A percentile compares a stretch with the other conserved stretches of the same genome.
Conservation (phyloP, 2,888 invertebrate species). For the Watsonalla cultraria region DNA sequence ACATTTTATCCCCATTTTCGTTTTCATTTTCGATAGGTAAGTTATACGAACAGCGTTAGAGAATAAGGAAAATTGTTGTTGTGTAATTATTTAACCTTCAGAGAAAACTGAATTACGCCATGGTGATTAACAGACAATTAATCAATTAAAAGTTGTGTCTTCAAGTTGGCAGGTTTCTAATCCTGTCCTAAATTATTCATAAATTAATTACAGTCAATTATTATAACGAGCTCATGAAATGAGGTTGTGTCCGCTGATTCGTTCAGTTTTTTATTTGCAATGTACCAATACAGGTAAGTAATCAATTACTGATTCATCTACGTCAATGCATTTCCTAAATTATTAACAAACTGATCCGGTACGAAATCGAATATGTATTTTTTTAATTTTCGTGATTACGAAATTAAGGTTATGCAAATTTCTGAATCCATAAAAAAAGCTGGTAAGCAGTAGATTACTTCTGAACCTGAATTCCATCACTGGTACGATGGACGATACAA, state of each 20-base stretch:
- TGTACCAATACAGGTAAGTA: too few relatives aligned
- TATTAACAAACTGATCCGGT: too few relatives aligned
- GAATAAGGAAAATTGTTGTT: not conserved
- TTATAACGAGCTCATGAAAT: not conserved
- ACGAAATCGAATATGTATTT: too few relatives aligned
- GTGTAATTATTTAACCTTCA: not conserved
- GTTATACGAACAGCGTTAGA: not conserved
- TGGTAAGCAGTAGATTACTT: too few relatives aligned
- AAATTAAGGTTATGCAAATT: too few relatives aligned
- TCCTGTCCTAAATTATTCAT: not conserved
- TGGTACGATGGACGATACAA: too few relatives aligned
- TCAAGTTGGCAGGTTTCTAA: not conserved
- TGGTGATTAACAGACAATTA: not conserved
- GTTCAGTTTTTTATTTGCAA: not conserved
- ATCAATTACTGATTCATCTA: too few relatives aligned
- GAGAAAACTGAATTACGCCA: not conserved
- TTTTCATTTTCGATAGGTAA: too few relatives aligned
- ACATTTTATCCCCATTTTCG: slow-evolving; percentile 1
- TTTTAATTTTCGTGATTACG: too few relatives aligned
- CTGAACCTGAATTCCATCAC: too few relatives aligned
- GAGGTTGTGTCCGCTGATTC: not conserved
- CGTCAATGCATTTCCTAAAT: too few relatives aligned
- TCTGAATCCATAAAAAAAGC: too few relatives aligned
- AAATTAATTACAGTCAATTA: not conserved
- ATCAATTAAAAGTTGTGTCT: not conserved